Percentiles rank a stretch among this genome's conserved stretches.
These are phyloP conservation scores for Epinotia ramella DNA, from an alignment of 2,888 invertebrate genomes.

Conservation along the genomic window DNA sequence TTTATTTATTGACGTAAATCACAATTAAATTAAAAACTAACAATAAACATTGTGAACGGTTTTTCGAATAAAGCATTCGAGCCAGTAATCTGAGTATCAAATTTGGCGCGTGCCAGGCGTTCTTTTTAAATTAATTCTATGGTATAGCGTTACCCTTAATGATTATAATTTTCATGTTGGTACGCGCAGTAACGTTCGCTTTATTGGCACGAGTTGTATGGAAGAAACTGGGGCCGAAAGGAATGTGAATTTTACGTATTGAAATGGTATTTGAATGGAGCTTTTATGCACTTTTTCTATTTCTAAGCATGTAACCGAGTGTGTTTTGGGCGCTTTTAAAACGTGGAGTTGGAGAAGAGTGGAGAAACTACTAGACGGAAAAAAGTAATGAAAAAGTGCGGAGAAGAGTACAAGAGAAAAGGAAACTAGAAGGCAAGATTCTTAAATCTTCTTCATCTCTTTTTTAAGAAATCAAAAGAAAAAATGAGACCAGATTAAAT, in stretches of 20 bases:
- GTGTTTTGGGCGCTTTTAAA: too few relatives aligned
- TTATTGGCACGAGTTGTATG: conserved; percentile 5
- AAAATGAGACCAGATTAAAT: too few relatives aligned
- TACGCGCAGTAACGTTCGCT: not conserved
- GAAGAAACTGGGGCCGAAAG: not conserved
- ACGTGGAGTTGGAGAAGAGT: too few relatives aligned
- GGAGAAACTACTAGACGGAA: too few relatives aligned
- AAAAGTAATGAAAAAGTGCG: too few relatives aligned
- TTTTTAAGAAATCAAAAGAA: too few relatives aligned
- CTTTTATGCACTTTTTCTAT: not conserved
- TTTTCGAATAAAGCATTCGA: conserved; percentile 16
- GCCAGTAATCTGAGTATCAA: conserved; percentile 42
- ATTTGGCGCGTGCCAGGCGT: conserved; percentile 34
- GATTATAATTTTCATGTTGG: conserved; percentile 21
- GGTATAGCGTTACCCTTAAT: conserved; percentile 30
- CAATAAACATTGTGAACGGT: conserved; percentile 1
- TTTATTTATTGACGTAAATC: too few relatives aligned
- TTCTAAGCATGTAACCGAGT: too few relatives aligned
- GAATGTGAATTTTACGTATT: not conserved
- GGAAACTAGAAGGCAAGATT: too few relatives aligned
- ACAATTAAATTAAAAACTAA: not conserved
- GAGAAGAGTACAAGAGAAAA: too few relatives aligned
- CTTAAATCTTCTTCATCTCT: too few relatives aligned
- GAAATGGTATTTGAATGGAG: not conserved
- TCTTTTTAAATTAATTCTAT: conserved; percentile 31